Conservation (phyloP, 2,888 invertebrate species). For the Synergus umbraculus region DNA sequence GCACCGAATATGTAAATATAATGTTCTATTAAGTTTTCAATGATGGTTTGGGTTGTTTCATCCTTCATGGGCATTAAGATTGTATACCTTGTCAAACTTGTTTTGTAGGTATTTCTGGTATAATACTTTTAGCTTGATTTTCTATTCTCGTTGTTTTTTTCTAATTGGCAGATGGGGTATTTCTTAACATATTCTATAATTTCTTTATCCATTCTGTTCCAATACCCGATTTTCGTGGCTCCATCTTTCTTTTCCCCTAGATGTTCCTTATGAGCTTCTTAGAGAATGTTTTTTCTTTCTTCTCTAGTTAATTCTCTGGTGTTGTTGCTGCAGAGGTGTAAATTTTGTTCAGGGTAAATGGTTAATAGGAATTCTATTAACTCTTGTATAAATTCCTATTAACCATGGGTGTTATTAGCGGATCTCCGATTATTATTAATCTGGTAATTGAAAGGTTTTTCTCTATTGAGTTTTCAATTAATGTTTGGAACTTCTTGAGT, state of each 20-base stretch:
- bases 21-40: not conserved
- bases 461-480: too few species aligned
- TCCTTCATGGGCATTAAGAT: not conserved
- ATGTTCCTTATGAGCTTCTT: not conserved
- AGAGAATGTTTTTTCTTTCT: not conserved
- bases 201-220: too few species aligned
- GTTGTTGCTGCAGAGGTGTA: not conserved
- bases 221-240: not conserved
- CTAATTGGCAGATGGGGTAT: too few species aligned
- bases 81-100: not conserved
- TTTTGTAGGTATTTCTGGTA: too few species aligned
- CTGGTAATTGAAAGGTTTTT: too few species aligned
- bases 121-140: too few species aligned
- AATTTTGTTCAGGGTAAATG: not conserved
- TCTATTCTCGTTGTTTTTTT: too few species aligned
- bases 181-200: too few species aligned
- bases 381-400: not conserved
- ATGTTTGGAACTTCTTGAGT: too few species aligned
- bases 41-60: not conserved
- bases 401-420: too few species aligned
- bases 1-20: constrained; percentile 1
- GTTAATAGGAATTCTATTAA: constrained; percentile 5
- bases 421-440: too few species aligned
- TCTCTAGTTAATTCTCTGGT: not conserved
- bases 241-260: not conserved